A percentile compares a stretch with the other conserved stretches of the same genome.
phyloP scores from a whole-genome alignment of 2,113 vertebrate species.

The rat (Rattus norvegicus) region DNA sequence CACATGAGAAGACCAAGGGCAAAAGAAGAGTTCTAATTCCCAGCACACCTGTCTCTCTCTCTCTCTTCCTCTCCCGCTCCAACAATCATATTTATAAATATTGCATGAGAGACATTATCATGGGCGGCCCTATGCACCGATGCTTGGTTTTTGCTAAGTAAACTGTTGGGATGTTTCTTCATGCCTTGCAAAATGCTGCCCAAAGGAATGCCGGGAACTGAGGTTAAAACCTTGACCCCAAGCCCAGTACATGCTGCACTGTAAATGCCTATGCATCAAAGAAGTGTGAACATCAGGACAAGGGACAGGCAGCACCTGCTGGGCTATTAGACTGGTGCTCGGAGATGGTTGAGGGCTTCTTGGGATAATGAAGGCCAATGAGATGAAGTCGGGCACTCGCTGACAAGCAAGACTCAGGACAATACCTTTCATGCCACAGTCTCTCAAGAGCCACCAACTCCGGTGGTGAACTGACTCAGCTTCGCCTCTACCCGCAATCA shows the following conservation, averaged over 20 bases:
- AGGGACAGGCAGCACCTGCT: neutral
- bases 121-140: neutral
- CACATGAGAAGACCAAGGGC: neutral
- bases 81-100: neutral
- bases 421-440: neutral
- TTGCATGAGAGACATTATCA: neutral
- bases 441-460: neutral
- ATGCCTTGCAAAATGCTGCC: neutral
- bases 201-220: neutral
- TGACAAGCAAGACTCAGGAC: too few relatives aligned
- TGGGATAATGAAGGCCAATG: neutral
- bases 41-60: neutral
- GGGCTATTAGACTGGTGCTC: neutral
- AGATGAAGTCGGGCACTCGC: neutral
- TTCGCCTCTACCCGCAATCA: neutral
- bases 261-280: slow-evolving; percentile 1
- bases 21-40: neutral
- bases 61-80: neutral
- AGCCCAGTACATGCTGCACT: neutral
- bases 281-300: neutral
- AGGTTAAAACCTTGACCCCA: slow-evolving; percentile 7
- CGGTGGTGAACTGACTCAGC: neutral
- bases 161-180: neutral
- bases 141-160: neutral
- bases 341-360: neutral